phyloP scores from a whole-genome alignment of 2,888 invertebrate species.

The Diogma glabrata region DNA sequence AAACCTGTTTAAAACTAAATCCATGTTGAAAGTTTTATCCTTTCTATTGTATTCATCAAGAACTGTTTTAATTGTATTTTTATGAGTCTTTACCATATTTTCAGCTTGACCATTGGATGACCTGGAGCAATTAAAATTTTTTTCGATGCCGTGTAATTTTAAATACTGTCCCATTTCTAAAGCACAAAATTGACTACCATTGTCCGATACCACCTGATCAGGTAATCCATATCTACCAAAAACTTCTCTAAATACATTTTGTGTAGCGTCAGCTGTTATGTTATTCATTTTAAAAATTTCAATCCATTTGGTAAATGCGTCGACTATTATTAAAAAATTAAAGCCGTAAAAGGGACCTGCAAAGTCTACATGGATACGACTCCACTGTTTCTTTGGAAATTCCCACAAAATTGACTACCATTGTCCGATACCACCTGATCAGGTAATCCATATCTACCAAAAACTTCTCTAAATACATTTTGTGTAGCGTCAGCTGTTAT shows the following conservation, averaged over 20 bases:
- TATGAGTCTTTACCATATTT: not conserved
- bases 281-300: no score
- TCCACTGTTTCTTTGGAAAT: no score
- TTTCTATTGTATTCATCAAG: no score
- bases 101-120: not conserved
- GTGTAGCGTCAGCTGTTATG: no score
- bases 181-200: not conserved
- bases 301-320: no score
- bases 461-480: no score
- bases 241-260: no score
- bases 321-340: no score
- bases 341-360: no score
- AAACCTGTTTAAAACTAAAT: conserved; percentile 2
- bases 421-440: not conserved
- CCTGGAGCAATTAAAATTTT: not conserved
- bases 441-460: not conserved
- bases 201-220: not conserved
- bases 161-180: not conserved
- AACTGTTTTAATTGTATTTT: no score
- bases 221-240: not conserved
- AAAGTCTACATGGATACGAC: no score
- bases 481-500: no score
- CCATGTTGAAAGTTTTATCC: not conserved
- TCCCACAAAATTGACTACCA: not conserved
- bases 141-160: not conserved